These are phyloP conservation scores for Leptura quadrifasciata DNA, from an alignment of 2,888 invertebrate species.

Conservation along the genomic window DNA sequence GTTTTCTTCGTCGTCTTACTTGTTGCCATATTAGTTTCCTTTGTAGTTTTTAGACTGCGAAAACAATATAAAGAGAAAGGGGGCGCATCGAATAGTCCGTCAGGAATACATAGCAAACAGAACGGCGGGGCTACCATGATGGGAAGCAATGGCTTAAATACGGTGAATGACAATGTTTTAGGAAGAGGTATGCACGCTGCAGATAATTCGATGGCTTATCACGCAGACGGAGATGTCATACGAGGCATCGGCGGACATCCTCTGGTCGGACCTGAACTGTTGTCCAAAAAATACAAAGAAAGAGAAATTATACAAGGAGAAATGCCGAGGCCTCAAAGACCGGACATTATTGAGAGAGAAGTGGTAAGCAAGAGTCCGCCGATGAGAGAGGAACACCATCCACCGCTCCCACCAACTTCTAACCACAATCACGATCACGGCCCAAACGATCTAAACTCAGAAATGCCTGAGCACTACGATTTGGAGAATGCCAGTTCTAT, in stretches of 20 bases:
- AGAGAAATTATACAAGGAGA: conserved; percentile 78
- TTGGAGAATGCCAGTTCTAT: conserved; percentile 98
- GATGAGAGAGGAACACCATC: conserved; percentile 86
- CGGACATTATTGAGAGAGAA: conserved; percentile 95
- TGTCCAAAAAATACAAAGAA: conserved; percentile 93
- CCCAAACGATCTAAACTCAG: conserved; percentile 84
- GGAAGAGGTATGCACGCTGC: conserved; percentile 82
- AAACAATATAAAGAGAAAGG: conserved; percentile 92
- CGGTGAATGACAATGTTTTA: conserved; percentile 83
- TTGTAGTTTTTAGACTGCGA: conserved; percentile 92
- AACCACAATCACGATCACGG: conserved; percentile 85
- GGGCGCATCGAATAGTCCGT: conserved; percentile 80
- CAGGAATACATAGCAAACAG: conserved; percentile 87
- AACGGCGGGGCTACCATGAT: conserved; percentile 83
- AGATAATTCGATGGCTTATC: conserved; percentile 82
- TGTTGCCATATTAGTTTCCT: conserved; percentile 92
- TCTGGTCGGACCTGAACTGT: conserved; percentile 88
- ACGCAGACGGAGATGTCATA: conserved; percentile 84
- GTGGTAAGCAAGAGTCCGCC: conserved; percentile 90
- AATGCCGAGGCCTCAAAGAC: conserved; percentile 87
- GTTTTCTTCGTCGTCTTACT: conserved; percentile 94
- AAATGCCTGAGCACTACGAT: conserved; percentile 94
- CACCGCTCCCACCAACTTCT: conserved; percentile 85
- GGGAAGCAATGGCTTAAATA: conserved; percentile 80
- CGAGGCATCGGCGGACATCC: conserved; percentile 86